Percentiles rank a stretch among this genome's conserved stretches.
Conservation (phyloP, 2,113 vertebrate species). For the Calcarius ornatus region DNA sequence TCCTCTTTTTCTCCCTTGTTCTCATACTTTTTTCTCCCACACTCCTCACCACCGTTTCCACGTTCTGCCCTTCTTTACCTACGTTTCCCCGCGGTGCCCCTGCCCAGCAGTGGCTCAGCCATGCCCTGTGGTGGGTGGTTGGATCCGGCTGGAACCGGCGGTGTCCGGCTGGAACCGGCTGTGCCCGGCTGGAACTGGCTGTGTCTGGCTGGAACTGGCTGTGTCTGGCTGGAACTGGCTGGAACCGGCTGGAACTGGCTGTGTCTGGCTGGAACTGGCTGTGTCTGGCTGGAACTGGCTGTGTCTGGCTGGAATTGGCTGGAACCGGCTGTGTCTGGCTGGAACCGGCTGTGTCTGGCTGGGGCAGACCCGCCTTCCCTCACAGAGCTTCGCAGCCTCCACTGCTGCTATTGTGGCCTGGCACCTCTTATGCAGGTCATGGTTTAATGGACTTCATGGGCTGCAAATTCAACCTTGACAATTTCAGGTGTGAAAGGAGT, state of each 20-base stretch:
- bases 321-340: too few species aligned
- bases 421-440: neutral
- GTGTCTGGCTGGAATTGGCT: neutral
- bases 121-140: rapidly evolving
- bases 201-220: rapidly evolving
- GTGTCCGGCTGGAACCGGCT: rapidly evolving
- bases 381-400: rapidly evolving
- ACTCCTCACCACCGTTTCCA: neutral
- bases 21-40: rapidly evolving
- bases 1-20: neutral
- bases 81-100: rapidly evolving
- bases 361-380: rapidly evolving
- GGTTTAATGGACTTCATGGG: neutral
- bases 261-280: neutral
- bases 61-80: neutral
- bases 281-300: rapidly evolving
- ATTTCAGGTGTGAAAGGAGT: neutral
- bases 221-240: too few species aligned
- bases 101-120: rapidly evolving
- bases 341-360: rapidly evolving
- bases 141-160: neutral
- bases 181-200: rapidly evolving
- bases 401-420: rapidly evolving
- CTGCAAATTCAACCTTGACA: neutral
- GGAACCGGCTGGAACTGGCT: neutral